Evolutionary conservation across 2,888 invertebrate genomes (phyloP).

Genomic region (Hermaeophaga mercurialis): DNA sequence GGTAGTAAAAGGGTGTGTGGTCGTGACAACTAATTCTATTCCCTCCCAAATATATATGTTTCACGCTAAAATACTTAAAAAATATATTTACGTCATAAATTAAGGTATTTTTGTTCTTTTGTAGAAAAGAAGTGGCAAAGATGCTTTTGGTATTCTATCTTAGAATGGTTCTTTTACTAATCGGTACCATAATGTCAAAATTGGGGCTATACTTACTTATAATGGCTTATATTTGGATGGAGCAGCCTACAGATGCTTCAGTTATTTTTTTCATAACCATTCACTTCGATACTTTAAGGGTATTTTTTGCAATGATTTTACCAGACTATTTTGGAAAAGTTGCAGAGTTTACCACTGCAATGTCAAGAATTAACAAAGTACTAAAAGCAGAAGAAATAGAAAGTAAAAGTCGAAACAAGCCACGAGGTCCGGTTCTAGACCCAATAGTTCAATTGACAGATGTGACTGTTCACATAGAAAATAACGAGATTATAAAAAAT

Average conservation of each 20-base stretch:
- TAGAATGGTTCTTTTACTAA: slow-evolving; percentile 45
- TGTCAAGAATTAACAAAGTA: slow-evolving; percentile 69
- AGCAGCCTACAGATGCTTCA: slow-evolving; percentile 77
- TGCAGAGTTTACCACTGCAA: slow-evolving; percentile 77
- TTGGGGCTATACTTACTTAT: slow-evolving; percentile 52
- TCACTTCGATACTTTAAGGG: slow-evolving; percentile 56
- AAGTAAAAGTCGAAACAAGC: slow-evolving; percentile 18
- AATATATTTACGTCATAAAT: too few species aligned
- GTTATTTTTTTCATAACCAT: slow-evolving; percentile 68
- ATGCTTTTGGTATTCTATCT: slow-evolving; percentile 49
- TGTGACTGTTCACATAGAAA: slow-evolving; percentile 42
- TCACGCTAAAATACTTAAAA: too few species aligned
- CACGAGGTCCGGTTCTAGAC: slow-evolving; percentile 25
- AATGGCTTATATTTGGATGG: slow-evolving; percentile 69
- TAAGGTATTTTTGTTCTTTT: slow-evolving; percentile 43
- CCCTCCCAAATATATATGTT: too few species aligned
- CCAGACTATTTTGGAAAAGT: slow-evolving; percentile 82
- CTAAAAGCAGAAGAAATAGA: slow-evolving; percentile 56
- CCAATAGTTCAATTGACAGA: slow-evolving; percentile 41
- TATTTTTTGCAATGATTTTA: slow-evolving; percentile 86
- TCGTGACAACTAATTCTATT: too few species aligned
- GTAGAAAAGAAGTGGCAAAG: slow-evolving; percentile 71
- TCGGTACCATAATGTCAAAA: slow-evolving; percentile 49
- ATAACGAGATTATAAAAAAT: slow-evolving; percentile 52
- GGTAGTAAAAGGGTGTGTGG: too few species aligned